phyloP scores from a whole-genome alignment of 2,113 vertebrate species.

The Laticauda laticaudata region DNA sequence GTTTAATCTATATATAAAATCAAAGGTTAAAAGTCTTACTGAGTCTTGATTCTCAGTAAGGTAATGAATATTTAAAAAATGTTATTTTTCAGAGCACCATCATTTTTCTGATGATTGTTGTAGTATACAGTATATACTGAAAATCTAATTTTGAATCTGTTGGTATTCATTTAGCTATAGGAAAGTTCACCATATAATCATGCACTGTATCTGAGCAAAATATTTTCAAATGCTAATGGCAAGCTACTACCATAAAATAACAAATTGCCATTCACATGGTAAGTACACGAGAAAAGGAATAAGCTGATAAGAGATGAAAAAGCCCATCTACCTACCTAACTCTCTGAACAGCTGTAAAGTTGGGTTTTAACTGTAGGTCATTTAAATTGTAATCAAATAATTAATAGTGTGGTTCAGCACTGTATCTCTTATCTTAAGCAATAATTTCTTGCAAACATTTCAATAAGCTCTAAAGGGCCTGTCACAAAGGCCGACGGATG shows the following conservation, averaged over 20 bases:
- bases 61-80: slow-evolving; percentile 16
- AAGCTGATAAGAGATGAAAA: background rate
- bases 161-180: background rate
- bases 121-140: background rate
- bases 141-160: background rate
- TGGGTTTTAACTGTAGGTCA: background rate
- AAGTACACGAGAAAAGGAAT: background rate
- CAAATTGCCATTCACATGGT: background rate
- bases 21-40: background rate
- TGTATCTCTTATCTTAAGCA: background rate
- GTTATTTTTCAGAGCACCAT: background rate
- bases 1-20: background rate
- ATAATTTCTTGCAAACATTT: background rate
- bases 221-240: background rate
- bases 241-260: background rate
- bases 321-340: no score
- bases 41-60: slow-evolving; percentile 1
- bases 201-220: background rate
- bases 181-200: background rate
- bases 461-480: background rate
- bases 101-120: background rate
- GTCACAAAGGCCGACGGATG: no score
- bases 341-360: background rate
- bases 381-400: background rate
- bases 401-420: background rate